Evolutionary conservation across 2,113 vertebrate genomes (phyloP).

Genomic region (Albula goreensis): DNA sequence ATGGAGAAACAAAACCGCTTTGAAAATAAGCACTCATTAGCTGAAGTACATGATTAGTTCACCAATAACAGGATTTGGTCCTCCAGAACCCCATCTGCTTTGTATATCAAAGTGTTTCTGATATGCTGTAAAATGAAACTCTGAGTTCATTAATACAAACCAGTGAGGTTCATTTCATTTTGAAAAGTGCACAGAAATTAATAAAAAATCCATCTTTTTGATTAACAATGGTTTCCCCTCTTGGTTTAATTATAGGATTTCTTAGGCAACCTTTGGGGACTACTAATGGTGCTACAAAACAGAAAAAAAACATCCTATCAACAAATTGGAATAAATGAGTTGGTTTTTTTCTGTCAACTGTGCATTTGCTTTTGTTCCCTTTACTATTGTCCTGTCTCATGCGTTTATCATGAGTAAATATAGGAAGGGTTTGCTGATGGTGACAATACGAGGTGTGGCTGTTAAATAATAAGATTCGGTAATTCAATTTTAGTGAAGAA

Average conservation of each 20-base stretch:
- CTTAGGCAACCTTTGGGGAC: constrained; percentile 11
- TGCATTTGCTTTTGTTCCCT: not conserved
- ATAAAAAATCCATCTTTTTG: constrained; percentile 29
- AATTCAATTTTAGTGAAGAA: too few relatives aligned
- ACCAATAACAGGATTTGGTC: constrained; percentile 28
- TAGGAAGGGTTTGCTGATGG: not conserved
- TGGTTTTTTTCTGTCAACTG: not conserved
- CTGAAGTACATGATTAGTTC: constrained; percentile 26
- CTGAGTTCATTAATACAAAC: constrained; percentile 28
- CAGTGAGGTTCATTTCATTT: not conserved
- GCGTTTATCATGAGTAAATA: not conserved
- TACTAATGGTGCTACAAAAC: not conserved
- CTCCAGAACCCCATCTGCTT: constrained; percentile 16
- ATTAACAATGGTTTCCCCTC: constrained; percentile 30
- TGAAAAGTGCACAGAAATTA: constrained; percentile 20
- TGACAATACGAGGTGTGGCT: too few relatives aligned
- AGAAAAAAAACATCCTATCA: not conserved
- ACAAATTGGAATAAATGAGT: constrained; percentile 6
- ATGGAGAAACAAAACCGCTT: constrained; percentile 12
- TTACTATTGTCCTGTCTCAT: not conserved
- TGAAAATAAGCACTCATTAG: constrained; percentile 30
- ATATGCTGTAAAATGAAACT: not conserved
- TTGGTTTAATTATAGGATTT: constrained; percentile 35
- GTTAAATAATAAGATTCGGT: too few relatives aligned
- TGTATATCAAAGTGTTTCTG: constrained; percentile 28